Conservation (phyloP, 2,113 vertebrate genomes). For the Tiliqua scincoides region DNA sequence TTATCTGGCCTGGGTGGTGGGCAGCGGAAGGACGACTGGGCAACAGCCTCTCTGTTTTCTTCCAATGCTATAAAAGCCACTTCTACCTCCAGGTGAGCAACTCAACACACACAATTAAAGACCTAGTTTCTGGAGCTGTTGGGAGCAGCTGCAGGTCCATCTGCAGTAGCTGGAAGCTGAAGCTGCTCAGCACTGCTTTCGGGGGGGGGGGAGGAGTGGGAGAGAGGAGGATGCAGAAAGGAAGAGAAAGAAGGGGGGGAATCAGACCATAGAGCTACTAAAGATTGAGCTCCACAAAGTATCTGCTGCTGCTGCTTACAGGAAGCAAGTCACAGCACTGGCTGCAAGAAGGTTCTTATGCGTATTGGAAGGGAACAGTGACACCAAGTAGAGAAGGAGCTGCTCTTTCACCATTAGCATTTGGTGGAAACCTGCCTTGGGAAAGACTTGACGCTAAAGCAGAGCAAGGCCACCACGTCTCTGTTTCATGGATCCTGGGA, state of each 20-base stretch:
- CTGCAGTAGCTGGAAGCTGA: too few species aligned
- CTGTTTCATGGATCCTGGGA: background rate
- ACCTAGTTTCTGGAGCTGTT: background rate
- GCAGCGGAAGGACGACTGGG: background rate
- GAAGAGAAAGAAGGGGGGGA: background rate
- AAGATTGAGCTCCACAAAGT: background rate
- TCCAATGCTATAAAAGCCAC: background rate
- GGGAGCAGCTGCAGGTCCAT: background rate
- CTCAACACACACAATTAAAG: background rate
- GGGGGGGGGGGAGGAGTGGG: too few species aligned
- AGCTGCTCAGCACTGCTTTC: background rate
- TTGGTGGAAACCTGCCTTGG: background rate
- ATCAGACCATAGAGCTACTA: background rate
- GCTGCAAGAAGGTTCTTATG: background rate
- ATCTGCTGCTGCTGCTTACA: background rate
- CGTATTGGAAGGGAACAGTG: background rate
- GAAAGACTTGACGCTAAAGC: accelerated
- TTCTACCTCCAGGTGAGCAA: background rate
- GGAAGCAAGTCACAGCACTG: too few species aligned
- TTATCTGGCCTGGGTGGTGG: background rate
- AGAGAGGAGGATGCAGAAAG: too few species aligned
- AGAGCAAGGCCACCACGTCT: background rate
- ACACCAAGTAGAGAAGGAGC: background rate
- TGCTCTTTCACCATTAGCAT: background rate
- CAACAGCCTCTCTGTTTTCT: background rate